Evolutionary conservation across 2,888 invertebrate species (phyloP).

Genomic region (Andrena fulva): DNA sequence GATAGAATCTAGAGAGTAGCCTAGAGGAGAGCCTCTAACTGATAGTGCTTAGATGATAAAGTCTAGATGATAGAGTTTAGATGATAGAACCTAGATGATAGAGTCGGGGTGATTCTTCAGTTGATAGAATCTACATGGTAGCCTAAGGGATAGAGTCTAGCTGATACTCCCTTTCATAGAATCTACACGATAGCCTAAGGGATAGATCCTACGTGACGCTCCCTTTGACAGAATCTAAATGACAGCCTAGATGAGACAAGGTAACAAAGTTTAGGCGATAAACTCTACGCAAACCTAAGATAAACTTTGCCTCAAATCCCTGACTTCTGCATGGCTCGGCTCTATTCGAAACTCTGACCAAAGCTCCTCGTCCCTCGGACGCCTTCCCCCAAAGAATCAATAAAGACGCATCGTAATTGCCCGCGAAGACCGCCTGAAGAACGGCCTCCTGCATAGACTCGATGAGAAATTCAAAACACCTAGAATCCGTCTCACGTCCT

Average conservation of each 20-base stretch:
- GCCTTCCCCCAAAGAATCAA: not conserved
- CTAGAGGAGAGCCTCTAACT: not conserved
- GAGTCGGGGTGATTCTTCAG: not conserved
- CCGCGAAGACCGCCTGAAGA: not conserved
- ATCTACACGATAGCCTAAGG: too few species aligned
- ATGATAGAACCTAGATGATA: not conserved
- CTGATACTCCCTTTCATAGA: too few species aligned
- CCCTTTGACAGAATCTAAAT: not conserved
- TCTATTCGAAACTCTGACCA: not conserved
- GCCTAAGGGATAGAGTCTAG: too few species aligned
- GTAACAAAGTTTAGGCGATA: not conserved
- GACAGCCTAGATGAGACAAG: not conserved
- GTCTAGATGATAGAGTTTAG: not conserved
- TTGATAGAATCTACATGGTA: too few species aligned
- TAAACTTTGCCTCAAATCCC: too few species aligned
- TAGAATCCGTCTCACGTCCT: slow-evolving; percentile 11
- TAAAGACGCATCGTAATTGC: slow-evolving; percentile 7
- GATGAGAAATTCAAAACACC: slow-evolving; percentile 20
- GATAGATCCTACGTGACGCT: too few species aligned
- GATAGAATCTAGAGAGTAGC: too few species aligned
- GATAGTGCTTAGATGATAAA: not conserved
- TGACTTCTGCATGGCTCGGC: too few species aligned
- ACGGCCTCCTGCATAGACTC: not conserved
- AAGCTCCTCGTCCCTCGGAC: not conserved
- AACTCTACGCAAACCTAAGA: too few species aligned